Conservation (phyloP, 1,140 invertebrate species). For the Dreissena polymorpha region DNA sequence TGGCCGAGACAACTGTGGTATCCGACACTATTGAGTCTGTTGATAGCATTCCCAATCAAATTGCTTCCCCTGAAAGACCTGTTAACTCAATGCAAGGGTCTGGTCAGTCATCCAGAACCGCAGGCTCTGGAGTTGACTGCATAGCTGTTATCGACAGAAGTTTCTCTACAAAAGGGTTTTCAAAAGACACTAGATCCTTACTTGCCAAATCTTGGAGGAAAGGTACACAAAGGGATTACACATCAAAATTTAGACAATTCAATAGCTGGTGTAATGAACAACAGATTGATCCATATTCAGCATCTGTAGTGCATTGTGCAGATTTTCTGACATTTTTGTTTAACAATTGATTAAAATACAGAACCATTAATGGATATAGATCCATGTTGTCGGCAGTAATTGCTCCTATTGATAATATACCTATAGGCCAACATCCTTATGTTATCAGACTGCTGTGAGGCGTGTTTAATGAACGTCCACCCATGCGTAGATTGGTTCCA, state of each 20-base stretch:
- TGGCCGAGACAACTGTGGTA: constrained; percentile 26
- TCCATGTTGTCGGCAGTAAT: constrained; percentile 48
- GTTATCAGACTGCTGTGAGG: constrained; percentile 10
- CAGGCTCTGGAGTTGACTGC: constrained; percentile 41
- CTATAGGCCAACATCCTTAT: constrained; percentile 31
- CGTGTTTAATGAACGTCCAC: constrained; percentile 17
- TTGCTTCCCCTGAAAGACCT: constrained; percentile 11
- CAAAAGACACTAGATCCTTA: constrained; percentile 16
- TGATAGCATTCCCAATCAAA: neutral
- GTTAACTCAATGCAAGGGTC: constrained; percentile 26
- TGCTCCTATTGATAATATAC: constrained; percentile 6
- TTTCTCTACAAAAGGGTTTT: constrained; percentile 36
- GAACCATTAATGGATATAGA: constrained; percentile 39
- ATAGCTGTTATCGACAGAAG: constrained; percentile 49
- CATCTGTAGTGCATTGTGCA: constrained; percentile 31
- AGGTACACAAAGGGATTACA: constrained; percentile 45
- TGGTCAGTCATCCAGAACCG: constrained; percentile 31
- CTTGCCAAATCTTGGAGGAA: constrained; percentile 24
- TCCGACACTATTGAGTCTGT: neutral
- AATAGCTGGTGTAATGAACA: constrained; percentile 43
- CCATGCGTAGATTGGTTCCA: neutral
- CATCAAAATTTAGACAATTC: constrained; percentile 32
- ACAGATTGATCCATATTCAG: constrained; percentile 41
- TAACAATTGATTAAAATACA: constrained; percentile 25
- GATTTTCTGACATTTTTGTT: constrained; percentile 45